These are phyloP conservation scores for Anolis carolinensis DNA, from an alignment of 2,113 vertebrate species.

Conservation along the genomic window DNA sequence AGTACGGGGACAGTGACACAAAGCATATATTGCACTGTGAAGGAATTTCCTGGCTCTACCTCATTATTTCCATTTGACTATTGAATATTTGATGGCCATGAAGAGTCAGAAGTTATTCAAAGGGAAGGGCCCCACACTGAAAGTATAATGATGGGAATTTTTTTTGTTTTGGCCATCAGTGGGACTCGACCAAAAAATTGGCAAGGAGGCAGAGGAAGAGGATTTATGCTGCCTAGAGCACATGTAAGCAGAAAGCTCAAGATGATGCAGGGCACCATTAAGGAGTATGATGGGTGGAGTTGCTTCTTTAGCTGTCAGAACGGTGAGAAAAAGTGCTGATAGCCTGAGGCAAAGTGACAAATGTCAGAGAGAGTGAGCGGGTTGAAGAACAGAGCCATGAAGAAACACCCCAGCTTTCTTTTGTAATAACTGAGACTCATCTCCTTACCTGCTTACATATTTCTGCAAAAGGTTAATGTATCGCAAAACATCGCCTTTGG, in stretches of 20 bases:
- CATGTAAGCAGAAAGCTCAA: conserved; percentile 32
- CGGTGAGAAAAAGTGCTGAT: not conserved
- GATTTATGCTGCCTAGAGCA: not conserved
- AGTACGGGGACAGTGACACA: no score
- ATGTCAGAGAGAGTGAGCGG: conserved; percentile 10
- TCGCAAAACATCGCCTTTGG: conserved; percentile 36
- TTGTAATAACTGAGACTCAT: conserved; percentile 40
- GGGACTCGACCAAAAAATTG: no score
- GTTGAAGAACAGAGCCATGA: conserved; percentile 35
- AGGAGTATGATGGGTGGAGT: conserved; percentile 51
- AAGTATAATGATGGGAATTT: not conserved
- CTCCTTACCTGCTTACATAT: conserved; percentile 27
- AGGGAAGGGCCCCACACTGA: not conserved
- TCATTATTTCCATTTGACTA: not conserved
- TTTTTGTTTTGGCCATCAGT: conserved; percentile 16
- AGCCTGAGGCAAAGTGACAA: conserved; percentile 49
- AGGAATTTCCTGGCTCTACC: not conserved
- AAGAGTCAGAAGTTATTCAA: not conserved
- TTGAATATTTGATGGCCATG: not conserved
- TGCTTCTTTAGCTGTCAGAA: conserved; percentile 23
- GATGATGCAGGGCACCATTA: conserved; percentile 41
- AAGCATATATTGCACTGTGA: not conserved
- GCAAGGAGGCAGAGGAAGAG: no score
- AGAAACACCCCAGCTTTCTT: conserved; percentile 45
- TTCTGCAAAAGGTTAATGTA: conserved; percentile 37